These are phyloP conservation scores for Drosophila trichaetosa DNA, from an alignment of 2,888 invertebrate species.

Conservation along the genomic window DNA sequence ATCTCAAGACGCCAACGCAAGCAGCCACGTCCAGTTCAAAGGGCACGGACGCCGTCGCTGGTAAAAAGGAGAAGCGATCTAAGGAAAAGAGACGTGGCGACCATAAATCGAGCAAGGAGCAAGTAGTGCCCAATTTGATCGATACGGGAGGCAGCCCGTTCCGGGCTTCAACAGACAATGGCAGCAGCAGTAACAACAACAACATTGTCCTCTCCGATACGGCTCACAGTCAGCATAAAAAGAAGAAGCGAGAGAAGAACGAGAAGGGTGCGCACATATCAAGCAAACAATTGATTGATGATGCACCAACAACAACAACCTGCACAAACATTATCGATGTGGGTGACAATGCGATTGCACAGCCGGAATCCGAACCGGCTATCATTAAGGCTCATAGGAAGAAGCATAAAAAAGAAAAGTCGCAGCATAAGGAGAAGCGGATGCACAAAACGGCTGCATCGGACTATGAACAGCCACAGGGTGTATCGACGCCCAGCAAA, in stretches of 20 bases:
- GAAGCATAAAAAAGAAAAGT: constrained; percentile 83
- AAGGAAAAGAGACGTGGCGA: constrained; percentile 69
- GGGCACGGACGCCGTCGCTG: constrained; percentile 22
- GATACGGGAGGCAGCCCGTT: constrained; percentile 56
- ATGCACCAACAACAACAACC: constrained; percentile 3
- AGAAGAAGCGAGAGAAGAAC: constrained; percentile 60
- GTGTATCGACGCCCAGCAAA: constrained; percentile 96
- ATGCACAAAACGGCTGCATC: constrained; percentile 24
- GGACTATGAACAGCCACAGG: constrained; percentile 95
- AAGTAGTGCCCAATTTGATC: constrained; percentile 52
- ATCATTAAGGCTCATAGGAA: constrained; percentile 77
- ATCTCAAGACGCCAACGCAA: constrained; percentile 58
- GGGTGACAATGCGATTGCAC: constrained; percentile 2
- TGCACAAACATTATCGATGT: constrained; percentile 52
- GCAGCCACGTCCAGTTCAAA: not conserved
- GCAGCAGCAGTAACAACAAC: constrained; percentile 44
- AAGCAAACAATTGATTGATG: constrained; percentile 22
- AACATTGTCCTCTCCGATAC: constrained; percentile 41
- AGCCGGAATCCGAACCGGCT: constrained; percentile 55
- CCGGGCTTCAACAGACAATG: constrained; percentile 26
- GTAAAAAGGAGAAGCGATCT: constrained; percentile 83
- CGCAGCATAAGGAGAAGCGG: constrained; percentile 81
- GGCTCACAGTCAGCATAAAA: constrained; percentile 46
- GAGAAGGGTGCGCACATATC: constrained; percentile 81
- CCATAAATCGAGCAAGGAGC: constrained; percentile 43